Conservation (phyloP, 2,113 vertebrate genomes). For the Oostethus manadensis region DNA sequence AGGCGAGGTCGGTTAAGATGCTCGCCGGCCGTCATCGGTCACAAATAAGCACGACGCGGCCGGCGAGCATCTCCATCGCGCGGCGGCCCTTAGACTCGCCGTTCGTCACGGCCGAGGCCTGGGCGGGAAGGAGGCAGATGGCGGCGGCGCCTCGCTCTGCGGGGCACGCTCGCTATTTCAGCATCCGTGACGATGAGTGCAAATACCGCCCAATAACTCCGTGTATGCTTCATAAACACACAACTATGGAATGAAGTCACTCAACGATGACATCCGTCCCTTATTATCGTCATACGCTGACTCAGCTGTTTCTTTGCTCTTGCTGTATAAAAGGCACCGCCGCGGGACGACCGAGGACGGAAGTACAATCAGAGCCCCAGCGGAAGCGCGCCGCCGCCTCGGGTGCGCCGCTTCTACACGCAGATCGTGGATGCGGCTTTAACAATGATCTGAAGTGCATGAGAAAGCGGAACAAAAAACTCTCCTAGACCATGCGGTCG, state of each 20-base stretch:
- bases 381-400: too few relatives aligned
- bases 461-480: too few relatives aligned
- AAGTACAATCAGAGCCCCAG: too few relatives aligned
- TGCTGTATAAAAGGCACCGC: too few relatives aligned
- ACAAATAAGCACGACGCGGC: slow-evolving; percentile 48
- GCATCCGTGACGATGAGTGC: slow-evolving; percentile 1
- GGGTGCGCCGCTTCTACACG: too few relatives aligned
- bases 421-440: too few relatives aligned
- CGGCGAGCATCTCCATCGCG: slow-evolving; percentile 43
- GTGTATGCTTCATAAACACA: slow-evolving; percentile 1
- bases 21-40: slow-evolving; percentile 28
- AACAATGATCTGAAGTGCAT: too few relatives aligned
- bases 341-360: too few relatives aligned
- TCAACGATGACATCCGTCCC: not conserved
- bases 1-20: not conserved
- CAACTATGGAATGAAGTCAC: not conserved
- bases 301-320: not conserved
- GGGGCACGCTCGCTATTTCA: slow-evolving; percentile 47
- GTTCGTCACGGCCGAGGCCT: slow-evolving; percentile 28
- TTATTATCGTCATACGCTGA: slow-evolving; percentile 4
- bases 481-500: too few relatives aligned
- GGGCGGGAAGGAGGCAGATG: slow-evolving; percentile 27
- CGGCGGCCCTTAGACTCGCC: slow-evolving; percentile 42
- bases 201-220: not conserved
- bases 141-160: slow-evolving; percentile 29